Base-by-base conservation (phyloP, 2,113 vertebrate genomes). In the Xiphorhynchus elegans region DNA sequence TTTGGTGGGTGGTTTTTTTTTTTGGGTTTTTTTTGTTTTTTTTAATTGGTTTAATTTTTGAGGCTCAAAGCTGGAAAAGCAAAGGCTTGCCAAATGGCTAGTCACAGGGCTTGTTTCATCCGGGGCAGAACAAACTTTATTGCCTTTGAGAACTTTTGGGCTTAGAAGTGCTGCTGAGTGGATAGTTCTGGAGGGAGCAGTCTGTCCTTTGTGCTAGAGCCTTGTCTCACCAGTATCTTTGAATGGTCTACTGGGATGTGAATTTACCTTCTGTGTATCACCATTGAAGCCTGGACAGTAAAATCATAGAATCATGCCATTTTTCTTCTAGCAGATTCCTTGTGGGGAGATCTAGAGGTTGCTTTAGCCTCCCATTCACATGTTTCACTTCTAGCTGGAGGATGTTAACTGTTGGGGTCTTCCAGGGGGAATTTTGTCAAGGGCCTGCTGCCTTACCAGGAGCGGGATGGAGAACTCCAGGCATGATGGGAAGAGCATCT, bases 1-100 rank as follows among this genome's bases (percentile, higher is more conserved):
- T 33, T 75, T 64, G n/a, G 24, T 44, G 15, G 13, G 6, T 70
- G 28, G 4, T 12, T n/a, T 72, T 33, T n/a, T 53, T n/a, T 66
- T 17, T 67, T 70, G 37, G 25, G 19, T 31, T 44, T 15, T 7
- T 5, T 47, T 50, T 24, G 47, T 24, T 50, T 40, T 13, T 24
- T 20, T 28, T 31, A 33, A 21, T 49, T 68, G 55, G 16, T 6
- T 21, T 24, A 33, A 49, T 49, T 78, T 46, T 46, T 96, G 62
- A 94, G 88, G 62, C 87, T 92, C 42, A 25, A 69, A 88, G 53
- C 70, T 92, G 97, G 96, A 97, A 95, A 95, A 94, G 72, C 80
- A 85, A 55, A 82, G n/a, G 42, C 92, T 95, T 94, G 95, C 96
- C 96, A 96, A 76, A 53, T 40, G 42, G 5, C 90, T 95, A 60